Conservation (phyloP, 2,113 vertebrate genomes). For the Podiceps cristatus region DNA sequence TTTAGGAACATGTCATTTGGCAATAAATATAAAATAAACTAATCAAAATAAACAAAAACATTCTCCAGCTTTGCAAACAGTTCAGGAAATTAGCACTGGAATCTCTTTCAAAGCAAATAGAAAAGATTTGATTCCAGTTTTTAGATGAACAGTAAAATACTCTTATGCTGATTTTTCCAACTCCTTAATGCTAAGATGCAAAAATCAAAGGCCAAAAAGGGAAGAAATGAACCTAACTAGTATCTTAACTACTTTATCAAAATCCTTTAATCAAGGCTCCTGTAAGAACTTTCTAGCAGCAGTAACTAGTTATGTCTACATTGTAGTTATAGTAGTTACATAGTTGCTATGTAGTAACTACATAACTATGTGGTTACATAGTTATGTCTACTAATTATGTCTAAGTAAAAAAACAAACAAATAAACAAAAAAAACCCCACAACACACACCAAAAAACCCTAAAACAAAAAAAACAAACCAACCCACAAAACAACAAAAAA, state of each 20-base stretch:
- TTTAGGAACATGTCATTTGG: not conserved
- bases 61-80: not conserved
- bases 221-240: not conserved
- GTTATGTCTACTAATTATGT: no score
- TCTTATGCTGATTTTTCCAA: not conserved
- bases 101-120: not conserved
- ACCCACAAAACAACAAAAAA: no score
- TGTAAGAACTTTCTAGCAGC: not conserved
- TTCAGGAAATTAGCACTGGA: not conserved
- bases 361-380: no score
- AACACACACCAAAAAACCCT: no score
- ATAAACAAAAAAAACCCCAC: no score
- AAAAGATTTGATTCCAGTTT: not conserved
- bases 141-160: not conserved
- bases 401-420: no score
- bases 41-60: slow-evolving; percentile 14
- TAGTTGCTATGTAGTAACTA: no score
- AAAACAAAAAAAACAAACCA: no score
- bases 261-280: not conserved
- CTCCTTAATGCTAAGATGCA: not conserved
- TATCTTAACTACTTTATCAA: not conserved
- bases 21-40: slow-evolving; percentile 3
- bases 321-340: no score
- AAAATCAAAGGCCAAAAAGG: not conserved
- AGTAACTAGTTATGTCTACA: not conserved